phyloP scores from a whole-genome alignment of 2,888 invertebrate genomes.

The Himalopsyche kuldschensis region DNA sequence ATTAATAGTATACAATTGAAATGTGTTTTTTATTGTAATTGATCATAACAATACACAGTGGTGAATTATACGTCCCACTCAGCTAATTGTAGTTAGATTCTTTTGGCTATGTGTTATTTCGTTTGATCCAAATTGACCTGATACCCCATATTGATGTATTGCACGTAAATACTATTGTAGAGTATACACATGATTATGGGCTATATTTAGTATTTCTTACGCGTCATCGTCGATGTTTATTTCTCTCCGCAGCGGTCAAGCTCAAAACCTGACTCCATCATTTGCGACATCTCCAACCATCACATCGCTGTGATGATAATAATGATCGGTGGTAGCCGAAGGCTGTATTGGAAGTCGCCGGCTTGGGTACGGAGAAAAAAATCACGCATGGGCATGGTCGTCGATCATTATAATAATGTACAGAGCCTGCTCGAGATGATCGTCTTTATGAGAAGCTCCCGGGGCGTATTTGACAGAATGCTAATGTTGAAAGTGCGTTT shows the following conservation, averaged over 20 bases:
- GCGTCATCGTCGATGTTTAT: neutral
- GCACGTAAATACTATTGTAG: too few relatives aligned
- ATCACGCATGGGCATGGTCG: neutral
- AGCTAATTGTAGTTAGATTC: too few relatives aligned
- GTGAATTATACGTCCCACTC: too few relatives aligned
- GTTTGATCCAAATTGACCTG: too few relatives aligned
- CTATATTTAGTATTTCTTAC: neutral
- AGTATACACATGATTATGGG: too few relatives aligned
- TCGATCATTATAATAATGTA: constrained; percentile 5
- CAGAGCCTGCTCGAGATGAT: neutral
- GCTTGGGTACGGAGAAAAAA: neutral
- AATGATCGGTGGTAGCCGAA: neutral
- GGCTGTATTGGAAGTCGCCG: neutral
- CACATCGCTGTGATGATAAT: neutral
- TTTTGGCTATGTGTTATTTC: too few relatives aligned
- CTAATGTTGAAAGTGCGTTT: constrained; percentile 13
- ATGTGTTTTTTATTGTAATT: too few relatives aligned
- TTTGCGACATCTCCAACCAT: neutral
- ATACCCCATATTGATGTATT: too few relatives aligned
- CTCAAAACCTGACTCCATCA: neutral
- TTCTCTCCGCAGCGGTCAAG: neutral
- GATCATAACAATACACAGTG: too few relatives aligned
- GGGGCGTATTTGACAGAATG: constrained; percentile 31
- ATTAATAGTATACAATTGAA: too few relatives aligned
- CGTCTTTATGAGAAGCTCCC: constrained; percentile 29